Evolutionary conservation across 2,888 invertebrate species (phyloP).

Genomic region (Aspidapion aeneum): DNA sequence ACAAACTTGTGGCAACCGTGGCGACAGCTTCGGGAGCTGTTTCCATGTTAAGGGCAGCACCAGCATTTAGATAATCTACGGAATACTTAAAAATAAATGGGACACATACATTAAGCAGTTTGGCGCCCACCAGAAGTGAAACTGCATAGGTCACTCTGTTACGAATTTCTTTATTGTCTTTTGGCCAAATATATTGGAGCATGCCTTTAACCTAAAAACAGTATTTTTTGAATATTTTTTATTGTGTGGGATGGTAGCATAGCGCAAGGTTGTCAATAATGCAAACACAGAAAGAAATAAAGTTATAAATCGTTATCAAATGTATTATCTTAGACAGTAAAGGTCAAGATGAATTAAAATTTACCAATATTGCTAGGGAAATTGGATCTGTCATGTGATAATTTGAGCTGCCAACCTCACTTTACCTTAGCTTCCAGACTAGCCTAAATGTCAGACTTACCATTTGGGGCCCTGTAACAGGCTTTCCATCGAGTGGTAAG

Average conservation of each 20-base stretch:
- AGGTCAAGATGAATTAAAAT: too few species aligned
- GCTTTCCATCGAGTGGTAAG: conserved; percentile 53
- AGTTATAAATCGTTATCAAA: too few species aligned
- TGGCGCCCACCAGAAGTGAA: conserved; percentile 74
- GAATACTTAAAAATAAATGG: conserved; percentile 96
- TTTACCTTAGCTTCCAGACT: too few species aligned
- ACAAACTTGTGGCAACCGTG: conserved; percentile 72
- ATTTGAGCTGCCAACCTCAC: too few species aligned
- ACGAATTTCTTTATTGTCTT: conserved; percentile 73
- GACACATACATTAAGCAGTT: conserved; percentile 86
- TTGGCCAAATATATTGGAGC: conserved; percentile 94
- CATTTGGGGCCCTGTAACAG: conserved; percentile 74
- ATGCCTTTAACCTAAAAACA: conserved; percentile 54
- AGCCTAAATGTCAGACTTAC: too few species aligned
- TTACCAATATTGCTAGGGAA: too few species aligned
- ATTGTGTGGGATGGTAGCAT: too few species aligned
- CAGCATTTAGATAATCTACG: conserved; percentile 65
- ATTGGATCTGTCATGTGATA: too few species aligned
- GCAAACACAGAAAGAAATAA: too few species aligned
- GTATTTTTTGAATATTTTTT: too few species aligned
- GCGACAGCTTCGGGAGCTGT: conserved; percentile 77
- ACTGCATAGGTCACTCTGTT: conserved; percentile 80
- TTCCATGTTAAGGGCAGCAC: conserved; percentile 64
- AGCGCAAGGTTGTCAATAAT: too few species aligned
- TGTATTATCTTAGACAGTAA: too few species aligned